phyloP scores from a whole-genome alignment of 2,113 vertebrate genomes.

The Beaufortia kweichowensis region DNA sequence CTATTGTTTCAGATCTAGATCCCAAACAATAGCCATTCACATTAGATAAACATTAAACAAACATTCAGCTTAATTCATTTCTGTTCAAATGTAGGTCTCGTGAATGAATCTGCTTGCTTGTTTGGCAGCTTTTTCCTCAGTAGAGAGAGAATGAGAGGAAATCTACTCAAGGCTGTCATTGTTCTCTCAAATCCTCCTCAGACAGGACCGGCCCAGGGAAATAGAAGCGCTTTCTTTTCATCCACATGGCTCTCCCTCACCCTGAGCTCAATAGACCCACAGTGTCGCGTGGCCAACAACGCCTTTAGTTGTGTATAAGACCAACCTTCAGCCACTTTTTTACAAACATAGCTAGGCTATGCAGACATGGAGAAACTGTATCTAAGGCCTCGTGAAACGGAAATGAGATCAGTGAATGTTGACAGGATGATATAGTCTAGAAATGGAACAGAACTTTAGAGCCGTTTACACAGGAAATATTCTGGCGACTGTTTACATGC shows the following conservation, averaged over 20 bases:
- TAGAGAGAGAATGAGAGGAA: constrained; percentile 33
- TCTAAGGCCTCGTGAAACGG: not conserved
- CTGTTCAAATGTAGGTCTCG: constrained; percentile 9
- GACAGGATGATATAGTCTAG: not conserved
- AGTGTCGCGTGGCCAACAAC: constrained; percentile 16
- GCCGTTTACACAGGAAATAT: not conserved
- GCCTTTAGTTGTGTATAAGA: constrained; percentile 43
- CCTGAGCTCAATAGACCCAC: constrained; percentile 17
- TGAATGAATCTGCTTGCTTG: constrained; percentile 11
- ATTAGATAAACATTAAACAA: too few relatives aligned
- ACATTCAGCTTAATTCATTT: constrained; percentile 1
- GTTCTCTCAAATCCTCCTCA: constrained; percentile 32
- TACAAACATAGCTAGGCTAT: not conserved
- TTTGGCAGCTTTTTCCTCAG: constrained; percentile 18
- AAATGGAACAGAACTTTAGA: not conserved
- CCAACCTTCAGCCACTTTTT: constrained; percentile 1
- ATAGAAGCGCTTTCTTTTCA: constrained; percentile 26
- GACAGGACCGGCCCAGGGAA: constrained; percentile 11
- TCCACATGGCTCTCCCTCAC: constrained; percentile 12
- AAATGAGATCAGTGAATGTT: constrained; percentile 22
- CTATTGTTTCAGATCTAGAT: not conserved
- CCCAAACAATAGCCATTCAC: not conserved
- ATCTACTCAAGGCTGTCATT: constrained; percentile 39
- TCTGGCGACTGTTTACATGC: too few relatives aligned
- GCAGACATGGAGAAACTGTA: not conserved